Evolutionary conservation across 2,797 vertebrate species (phyloP).

Genomic region (Enteromius treurensis): DNA sequence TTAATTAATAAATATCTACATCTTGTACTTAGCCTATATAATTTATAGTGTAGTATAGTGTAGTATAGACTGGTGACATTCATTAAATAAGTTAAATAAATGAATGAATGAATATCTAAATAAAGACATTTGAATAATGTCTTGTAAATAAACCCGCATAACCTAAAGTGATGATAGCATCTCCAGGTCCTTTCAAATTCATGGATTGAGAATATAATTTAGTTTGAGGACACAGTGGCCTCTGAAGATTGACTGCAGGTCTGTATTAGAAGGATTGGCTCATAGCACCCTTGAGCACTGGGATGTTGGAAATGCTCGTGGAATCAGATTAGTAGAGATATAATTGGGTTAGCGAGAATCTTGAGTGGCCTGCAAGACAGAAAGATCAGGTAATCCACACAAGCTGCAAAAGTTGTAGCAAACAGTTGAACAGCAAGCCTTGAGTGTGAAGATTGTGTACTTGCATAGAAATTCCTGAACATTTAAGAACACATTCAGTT

Average conservation of each 20-base stretch:
- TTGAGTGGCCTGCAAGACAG: conserved; percentile 51
- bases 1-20: not conserved
- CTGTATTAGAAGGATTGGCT: conserved; percentile 48
- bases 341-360: conserved; percentile 71
- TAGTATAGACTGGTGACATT: not conserved
- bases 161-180: not conserved
- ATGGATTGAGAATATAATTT: not conserved
- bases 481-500: not conserved
- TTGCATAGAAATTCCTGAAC: not conserved
- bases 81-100: not conserved
- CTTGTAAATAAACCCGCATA: not conserved
- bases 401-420: conserved; percentile 54
- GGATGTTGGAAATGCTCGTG: conserved; percentile 63
- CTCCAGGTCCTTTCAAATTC: not conserved
- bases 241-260: conserved; percentile 25
- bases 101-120: not conserved
- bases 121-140: not conserved
- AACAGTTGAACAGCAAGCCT: conserved; percentile 36
- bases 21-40: not conserved
- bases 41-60: too few species aligned
- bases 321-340: conserved; percentile 76
- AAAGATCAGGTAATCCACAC: conserved; percentile 65
- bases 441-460: not conserved
- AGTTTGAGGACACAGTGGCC: not conserved
- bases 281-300: conserved; percentile 50